A percentile compares a stretch with the other conserved stretches of the same genome.
Conservation (phyloP, 2,888 invertebrate species). For the Drosophila pegasa region DNA sequence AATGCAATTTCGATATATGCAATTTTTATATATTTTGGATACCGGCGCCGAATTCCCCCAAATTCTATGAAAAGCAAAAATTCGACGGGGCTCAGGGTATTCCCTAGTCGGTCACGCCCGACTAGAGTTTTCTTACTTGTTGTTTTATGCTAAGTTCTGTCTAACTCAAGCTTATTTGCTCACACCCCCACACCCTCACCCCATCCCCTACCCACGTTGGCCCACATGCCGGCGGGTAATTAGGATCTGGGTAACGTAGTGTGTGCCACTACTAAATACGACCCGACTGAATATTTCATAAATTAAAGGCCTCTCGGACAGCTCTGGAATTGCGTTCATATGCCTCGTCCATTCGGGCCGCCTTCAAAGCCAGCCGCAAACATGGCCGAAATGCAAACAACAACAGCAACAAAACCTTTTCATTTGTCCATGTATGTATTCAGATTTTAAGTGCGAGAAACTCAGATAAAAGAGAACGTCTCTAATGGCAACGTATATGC, state of each 20-base stretch:
- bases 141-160: constrained; percentile 17
- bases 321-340: constrained; percentile 16
- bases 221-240: constrained; percentile 57
- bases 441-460: constrained; percentile 7
- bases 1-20: too few relatives aligned
- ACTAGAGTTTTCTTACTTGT: too few relatives aligned
- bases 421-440: constrained; percentile 7
- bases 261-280: constrained; percentile 63
- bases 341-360: constrained; percentile 16
- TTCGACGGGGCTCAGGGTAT: too few relatives aligned
- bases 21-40: too few relatives aligned
- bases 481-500: constrained; percentile 25
- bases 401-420: constrained; percentile 16
- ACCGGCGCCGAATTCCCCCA: too few relatives aligned
- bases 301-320: constrained; percentile 45
- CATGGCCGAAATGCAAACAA: constrained; percentile 62
- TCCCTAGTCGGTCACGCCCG: too few relatives aligned
- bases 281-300: constrained; percentile 69
- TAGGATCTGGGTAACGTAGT: constrained; percentile 52
- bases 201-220: background rate
- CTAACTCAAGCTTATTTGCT: constrained; percentile 37
- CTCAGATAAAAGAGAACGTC: background rate
- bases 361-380: constrained; percentile 62
- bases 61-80: too few relatives aligned
- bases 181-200: constrained; percentile 12